Evolutionary conservation across 2,888 invertebrate genomes (phyloP).

Genomic region (Epinotia nisella): DNA sequence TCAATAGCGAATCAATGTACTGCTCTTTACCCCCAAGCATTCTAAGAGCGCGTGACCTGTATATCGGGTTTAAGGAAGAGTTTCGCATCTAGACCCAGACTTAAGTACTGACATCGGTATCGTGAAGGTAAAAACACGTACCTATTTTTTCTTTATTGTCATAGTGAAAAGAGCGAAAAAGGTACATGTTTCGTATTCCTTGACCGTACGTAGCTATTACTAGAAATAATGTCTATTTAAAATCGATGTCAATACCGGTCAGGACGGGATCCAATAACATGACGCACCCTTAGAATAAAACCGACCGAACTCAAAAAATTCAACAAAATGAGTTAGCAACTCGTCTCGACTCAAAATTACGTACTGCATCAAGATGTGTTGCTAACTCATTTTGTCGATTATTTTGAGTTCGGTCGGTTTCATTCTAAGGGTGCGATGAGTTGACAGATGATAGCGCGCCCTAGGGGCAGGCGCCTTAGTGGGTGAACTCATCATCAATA

Average conservation of each 20-base stretch:
- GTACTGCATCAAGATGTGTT: no score
- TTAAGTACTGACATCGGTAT: background rate
- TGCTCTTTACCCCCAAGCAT: background rate
- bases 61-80: background rate
- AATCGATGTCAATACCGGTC: background rate
- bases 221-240: background rate
- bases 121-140: no score
- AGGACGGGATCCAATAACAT: background rate
- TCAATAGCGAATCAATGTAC: background rate
- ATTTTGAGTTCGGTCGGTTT: no score
- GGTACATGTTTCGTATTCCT: no score
- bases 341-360: no score
- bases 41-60: conserved; percentile 2
- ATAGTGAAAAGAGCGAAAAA: no score
- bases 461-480: background rate
- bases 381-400: no score
- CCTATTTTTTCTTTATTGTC: no score
- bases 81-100: background rate
- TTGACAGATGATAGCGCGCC: background rate
- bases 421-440: no score
- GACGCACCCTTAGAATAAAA: no score
- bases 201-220: background rate
- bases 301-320: no score
- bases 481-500: background rate
- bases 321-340: no score